Conservation (phyloP, 2,888 invertebrate genomes). For the Lasius fuliginosus region DNA sequence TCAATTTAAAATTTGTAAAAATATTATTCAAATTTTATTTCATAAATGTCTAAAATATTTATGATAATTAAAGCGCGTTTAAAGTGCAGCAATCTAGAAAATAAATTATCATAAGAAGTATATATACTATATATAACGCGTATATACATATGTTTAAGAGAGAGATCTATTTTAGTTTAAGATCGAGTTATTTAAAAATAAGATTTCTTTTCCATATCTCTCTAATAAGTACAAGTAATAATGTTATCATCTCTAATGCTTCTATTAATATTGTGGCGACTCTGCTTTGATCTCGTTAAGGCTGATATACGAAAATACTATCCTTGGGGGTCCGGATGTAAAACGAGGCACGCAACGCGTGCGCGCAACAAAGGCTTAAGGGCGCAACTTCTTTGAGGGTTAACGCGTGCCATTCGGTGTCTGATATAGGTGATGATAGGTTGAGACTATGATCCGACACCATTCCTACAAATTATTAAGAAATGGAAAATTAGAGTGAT, state of each 20-base stretch:
- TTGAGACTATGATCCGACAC: constrained; percentile 79
- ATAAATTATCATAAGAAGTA: not conserved
- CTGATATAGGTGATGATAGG: constrained; percentile 82
- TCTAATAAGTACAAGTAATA: constrained; percentile 12
- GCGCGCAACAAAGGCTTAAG: constrained; percentile 73
- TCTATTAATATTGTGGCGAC: constrained; percentile 19
- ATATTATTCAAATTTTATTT: not conserved
- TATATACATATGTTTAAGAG: not conserved
- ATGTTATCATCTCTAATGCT: constrained; percentile 2
- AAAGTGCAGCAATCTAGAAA: not conserved
- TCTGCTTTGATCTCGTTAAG: constrained; percentile 59
- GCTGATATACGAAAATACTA: constrained; percentile 69
- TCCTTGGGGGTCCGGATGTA: constrained; percentile 55
- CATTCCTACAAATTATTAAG: constrained; percentile 65
- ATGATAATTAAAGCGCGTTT: not conserved
- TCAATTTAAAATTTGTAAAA: not conserved
- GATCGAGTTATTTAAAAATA: constrained; percentile 4
- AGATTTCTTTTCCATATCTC: not conserved
- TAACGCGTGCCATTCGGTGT: constrained; percentile 74
- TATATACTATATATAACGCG: not conserved
- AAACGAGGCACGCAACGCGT: constrained; percentile 66
- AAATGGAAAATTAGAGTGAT: constrained; percentile 34
- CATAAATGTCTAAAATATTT: not conserved
- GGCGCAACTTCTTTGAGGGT: constrained; percentile 63
- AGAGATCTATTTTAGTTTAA: not conserved